Evolutionary conservation across 2,888 invertebrate genomes (phyloP), one percentile per base, ranked within the genome.

Genomic region (Liopterus haemorrhoidalis): DNA sequence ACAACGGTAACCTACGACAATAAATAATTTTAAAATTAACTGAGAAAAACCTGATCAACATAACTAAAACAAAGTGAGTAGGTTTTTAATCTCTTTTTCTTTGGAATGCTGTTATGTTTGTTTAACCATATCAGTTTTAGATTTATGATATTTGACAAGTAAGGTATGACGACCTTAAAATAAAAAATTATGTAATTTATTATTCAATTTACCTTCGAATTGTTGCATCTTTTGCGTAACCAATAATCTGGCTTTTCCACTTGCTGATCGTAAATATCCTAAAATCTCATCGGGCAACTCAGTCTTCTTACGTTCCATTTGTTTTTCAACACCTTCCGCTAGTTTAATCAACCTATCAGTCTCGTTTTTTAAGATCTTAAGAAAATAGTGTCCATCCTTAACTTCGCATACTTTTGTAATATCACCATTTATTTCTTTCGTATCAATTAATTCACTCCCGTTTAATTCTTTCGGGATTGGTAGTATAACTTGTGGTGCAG

Each of bases 171-270:
- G n/a, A 5, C n/a, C n/a, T n/a, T 33, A 32, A 15, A 8, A 6
- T 8, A 16, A 15, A 40, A 28, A 21, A 41, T 8, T 33, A 2
- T n/a, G n/a, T n/a, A n/a, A n/a, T n/a, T n/a, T n/a, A n/a, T n/a
- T n/a, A n/a, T n/a, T n/a, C 5, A 31, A 31, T 28, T 46, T 57
- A 74, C 91, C 93, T 73, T 85, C 81, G 67, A 96, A 96, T 67
- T 96, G 96, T 67, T 89, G 86, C 80, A 95, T 90, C 67, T 95
- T 96, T 71, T 95, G 90, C 9, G 84, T 81, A 19, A 89, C 83
- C 52, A 96, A 71, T 20, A 96, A 73, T 51, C 88, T 79, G 5
- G 93, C 93, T 69, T 96, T 94, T 12, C 96, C 95, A 4, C 91
- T 78, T 1, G 93, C 89, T 0, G 93, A 82, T 43, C 93, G 75